Evolutionary conservation across 2,888 invertebrate genomes (phyloP), one percentile per base, ranked within the genome.

Genomic region (Brachylomia viminalis): DNA sequence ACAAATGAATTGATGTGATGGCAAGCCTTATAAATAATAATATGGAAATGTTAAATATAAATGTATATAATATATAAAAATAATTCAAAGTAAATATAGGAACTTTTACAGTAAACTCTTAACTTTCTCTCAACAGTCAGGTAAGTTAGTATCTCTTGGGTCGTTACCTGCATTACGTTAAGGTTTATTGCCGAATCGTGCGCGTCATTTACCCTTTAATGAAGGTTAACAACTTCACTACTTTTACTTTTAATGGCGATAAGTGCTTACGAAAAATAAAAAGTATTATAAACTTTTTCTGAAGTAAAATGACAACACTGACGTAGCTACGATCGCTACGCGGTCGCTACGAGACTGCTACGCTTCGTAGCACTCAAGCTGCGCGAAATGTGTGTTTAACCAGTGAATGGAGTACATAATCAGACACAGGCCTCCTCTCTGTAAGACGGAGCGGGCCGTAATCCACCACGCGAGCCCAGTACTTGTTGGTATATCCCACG

Each of bases 131-230:
- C 30, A 56, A 65, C 68, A 62, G 77, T 56, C 47, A 61, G 70
- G 73, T 71, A 77, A 73, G 67, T 85, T 75, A 80, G 76, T 82
- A 85, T 82, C 82, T 85, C 82, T 73, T 59, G 82, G 83, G 85
- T 70, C 85, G 69, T 80, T 85, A 84, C 82, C 81, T 82, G 67
- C 83, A 82, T 83, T 83, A 83, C 49, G 38, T n/a, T 85, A 74
- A 77, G 77, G 77, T 77, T 83, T 83, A 83, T 77, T 82, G 58
- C 71, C 56, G 62, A 65, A 77, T 64, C 83, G 82, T 83, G 83
- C 64, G 73, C 82, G 49, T 64, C 62, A 73, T 84, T 84, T 68
- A 71, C 67, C 62, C 64, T 71, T 74, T 38, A 71, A 47, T 30
- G 38, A 69, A 64, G 66, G 38, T 66, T 66, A 68, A 80, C 45